phyloP scores from a whole-genome alignment of 2,888 invertebrate species.

The Macropis europaea region DNA sequence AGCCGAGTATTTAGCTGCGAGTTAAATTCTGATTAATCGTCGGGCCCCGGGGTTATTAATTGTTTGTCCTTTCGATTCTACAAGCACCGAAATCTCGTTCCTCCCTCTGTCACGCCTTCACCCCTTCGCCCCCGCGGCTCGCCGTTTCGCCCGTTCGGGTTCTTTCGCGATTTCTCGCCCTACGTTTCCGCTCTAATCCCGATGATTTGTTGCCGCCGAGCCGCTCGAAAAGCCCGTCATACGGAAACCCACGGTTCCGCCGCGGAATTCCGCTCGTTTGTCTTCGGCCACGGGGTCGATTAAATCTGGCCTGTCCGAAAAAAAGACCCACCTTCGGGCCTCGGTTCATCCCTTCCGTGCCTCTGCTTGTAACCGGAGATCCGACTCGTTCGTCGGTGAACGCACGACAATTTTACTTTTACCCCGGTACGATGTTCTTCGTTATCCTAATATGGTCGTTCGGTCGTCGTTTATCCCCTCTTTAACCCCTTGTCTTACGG shows the following conservation, averaged over 20 bases:
- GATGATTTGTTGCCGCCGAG: constrained; percentile 79
- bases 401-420: too few species aligned
- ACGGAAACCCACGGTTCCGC: constrained; percentile 36
- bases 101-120: constrained; percentile 17
- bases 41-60: constrained; percentile 74
- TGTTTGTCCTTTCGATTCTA: constrained; percentile 78
- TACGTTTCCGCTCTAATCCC: constrained; percentile 72
- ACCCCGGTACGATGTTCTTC: too few species aligned
- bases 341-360: too few species aligned
- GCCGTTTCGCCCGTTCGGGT: constrained; percentile 18
- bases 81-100: constrained; percentile 60
- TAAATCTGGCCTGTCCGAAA: constrained; percentile 52
- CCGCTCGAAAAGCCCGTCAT: constrained; percentile 57
- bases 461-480: too few species aligned
- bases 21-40: constrained; percentile 79
- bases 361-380: too few species aligned
- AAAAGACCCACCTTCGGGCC: too few species aligned
- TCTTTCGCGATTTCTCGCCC: constrained; percentile 18
- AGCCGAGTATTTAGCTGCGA: constrained; percentile 72
- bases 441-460: too few species aligned
- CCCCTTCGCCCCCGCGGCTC: constrained; percentile 16
- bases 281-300: constrained; percentile 49
- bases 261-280: constrained; percentile 45
- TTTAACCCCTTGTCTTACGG: too few species aligned
- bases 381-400: too few species aligned